A percentile compares a stretch with the other conserved stretches of the same genome.
Conservation (phyloP, 2,888 invertebrate species). For the Andrena chrysosceles region DNA sequence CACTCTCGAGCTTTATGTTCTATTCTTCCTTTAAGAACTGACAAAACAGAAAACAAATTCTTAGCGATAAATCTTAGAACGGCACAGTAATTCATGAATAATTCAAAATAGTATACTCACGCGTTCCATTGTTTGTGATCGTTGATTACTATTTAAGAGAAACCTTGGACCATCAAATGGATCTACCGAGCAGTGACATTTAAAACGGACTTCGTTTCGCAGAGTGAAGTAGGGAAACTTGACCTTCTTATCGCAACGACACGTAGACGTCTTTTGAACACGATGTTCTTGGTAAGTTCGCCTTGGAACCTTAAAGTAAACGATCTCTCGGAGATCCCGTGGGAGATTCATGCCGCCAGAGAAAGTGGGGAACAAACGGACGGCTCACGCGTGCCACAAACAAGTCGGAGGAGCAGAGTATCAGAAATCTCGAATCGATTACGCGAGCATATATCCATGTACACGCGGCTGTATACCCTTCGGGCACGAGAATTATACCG, state of each 20-base stretch:
- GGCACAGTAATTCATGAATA: slow-evolving; percentile 48
- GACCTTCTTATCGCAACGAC: too few species aligned
- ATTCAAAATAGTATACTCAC: slow-evolving; percentile 46
- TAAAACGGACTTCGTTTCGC: too few species aligned
- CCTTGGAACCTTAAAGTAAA: not conserved
- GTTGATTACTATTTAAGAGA: slow-evolving; percentile 26
- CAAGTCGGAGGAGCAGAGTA: slow-evolving; percentile 52
- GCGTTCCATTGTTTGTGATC: slow-evolving; percentile 44
- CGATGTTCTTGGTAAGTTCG: too few species aligned
- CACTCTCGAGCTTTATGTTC: slow-evolving; percentile 72
- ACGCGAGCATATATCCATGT: slow-evolving; percentile 41
- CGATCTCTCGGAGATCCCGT: not conserved
- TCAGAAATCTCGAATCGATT: slow-evolving; percentile 68
- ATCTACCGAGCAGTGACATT: not conserved
- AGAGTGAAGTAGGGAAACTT: too few species aligned
- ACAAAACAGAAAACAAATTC: slow-evolving; percentile 38
- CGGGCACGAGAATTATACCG: slow-evolving; percentile 70
- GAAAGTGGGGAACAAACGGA: slow-evolving; percentile 24
- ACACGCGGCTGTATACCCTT: slow-evolving; percentile 48
- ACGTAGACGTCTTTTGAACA: too few species aligned
- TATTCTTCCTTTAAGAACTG: slow-evolving; percentile 41
- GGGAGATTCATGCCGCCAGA: not conserved
- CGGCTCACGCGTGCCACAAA: slow-evolving; percentile 43
- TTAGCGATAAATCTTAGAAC: slow-evolving; percentile 39
- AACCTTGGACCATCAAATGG: not conserved